Evolutionary conservation across 2,797 vertebrate species (phyloP), one percentile per base, ranked within the genome.

Genomic region (Falco berigora): DNA sequence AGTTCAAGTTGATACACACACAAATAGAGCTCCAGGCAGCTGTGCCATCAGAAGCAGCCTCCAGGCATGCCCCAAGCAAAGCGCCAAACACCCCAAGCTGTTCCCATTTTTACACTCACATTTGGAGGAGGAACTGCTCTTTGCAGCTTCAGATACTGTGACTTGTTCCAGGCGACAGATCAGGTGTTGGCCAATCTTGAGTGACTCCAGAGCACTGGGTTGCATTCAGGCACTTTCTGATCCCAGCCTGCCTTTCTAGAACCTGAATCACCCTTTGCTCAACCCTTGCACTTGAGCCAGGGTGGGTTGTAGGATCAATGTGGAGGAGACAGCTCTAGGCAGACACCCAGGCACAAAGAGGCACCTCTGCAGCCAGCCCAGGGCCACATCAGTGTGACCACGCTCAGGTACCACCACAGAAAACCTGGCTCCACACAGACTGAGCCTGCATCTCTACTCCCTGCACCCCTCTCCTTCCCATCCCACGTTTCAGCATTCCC

Each of bases 301-400:
- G 14, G 20, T 32, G 8, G 19, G 42, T 28, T 14, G 10, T 1
- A 23, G 7, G 23, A 32, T 9, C 36, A 3, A 1, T 0, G 4
- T 1, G 4, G 36, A 66, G 0, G 7, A 77, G 17, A 44, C 42
- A 44, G 12, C 12, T 58, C 56, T 7, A 1, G 5, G 9, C 40
- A 59, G 10, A 18, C 6, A 61, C 5, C 3, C 8, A 25, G 21
- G 7, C 11, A 7, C 4, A 11, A 47, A 66, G 12, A 56, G 10
- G 32, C 12, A 14, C 21, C 40, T 56, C 76, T 11, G 6, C 27
- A 77, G 25, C 16, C 32, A 76, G 56, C 42, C 55, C 32, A 30
- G 22, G 34, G 27, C 18, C 12, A 4, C 2, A 34, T 4, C 66
- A 23, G 32, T 0, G 2, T n/a, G 24, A 7, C 58, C 42, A 21